Base-by-base conservation (phyloP, 2,888 invertebrate genomes). In the Peribatodes rhomboidaria region DNA sequence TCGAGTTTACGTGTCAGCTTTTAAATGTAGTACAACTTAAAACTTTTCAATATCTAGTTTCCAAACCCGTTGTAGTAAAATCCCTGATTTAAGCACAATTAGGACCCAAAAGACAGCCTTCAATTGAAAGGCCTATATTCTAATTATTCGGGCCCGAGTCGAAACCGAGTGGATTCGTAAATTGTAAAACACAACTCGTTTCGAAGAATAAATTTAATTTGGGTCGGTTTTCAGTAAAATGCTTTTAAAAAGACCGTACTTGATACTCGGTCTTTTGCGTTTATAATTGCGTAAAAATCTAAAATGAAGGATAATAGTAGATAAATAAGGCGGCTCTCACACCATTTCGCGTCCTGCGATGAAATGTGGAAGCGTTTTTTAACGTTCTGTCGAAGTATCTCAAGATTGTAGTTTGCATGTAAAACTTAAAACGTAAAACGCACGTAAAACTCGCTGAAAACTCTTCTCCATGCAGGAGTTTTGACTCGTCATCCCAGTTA, bases 51-150 rank as follows among this genome's bases (percentile, higher is more conserved):
- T 13, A 2, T 22, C 22, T 1, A 4, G n/a, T 49, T 16, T 16
- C 14, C 47, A 31, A 50, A 33, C 8, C 20, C 35, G 7, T 4
- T 6, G 8, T n/a, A 20, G 13, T 6, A 18, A 13, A 35, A 37
- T 18, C 31, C n/a, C 31, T 16, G 14, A 37, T 35, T 35, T n/a
- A 37, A 13, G 53, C 31, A 41, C 18, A 52, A 62, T 47, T 53
- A 58, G 33, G 53, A n/a, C n/a, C 11, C 31, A 55, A 65, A 69
- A 61, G 64, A 44, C 53, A 61, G 60, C 57, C 60, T 65, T 66
- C 57, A 55, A 66, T 55, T 70, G 44, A 61, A 61, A 61, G 39
- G 44, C 35, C 27, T 56, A 55, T 56, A 52, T 44, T 49, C 10
- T 41, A 42, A 55, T 61, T 61, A 55, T 47, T 18, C 42, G 33